Base-by-base conservation (phyloP, 1,140 invertebrate species). In the honey bee (Apis mellifera) region DNA sequence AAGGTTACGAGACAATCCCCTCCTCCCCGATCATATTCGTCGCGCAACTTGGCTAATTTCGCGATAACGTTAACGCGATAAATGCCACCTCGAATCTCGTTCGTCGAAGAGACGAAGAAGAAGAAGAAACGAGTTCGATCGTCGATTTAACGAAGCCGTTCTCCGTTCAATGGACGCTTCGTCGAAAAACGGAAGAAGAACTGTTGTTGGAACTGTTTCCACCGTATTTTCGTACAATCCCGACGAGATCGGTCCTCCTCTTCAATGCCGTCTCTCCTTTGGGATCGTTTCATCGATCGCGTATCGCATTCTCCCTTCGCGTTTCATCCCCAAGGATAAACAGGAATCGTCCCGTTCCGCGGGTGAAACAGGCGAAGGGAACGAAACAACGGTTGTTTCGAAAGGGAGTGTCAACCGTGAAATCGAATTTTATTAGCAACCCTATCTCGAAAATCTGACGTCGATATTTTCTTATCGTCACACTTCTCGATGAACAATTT, bases 131-230 rank as follows among this genome's bases (percentile, higher is more conserved):
- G 81, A 73, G 52, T 74, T 65, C 57, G 73, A 85, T 78, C 79
- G 66, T 79, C 76, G 68, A 76, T 86, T 86, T 86, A 86, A 83
- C 85, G 74, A 86, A 86, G 84, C 85, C 65, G 26, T 32, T 65
- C 72, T 54, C 32, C 64, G 79, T 86, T 85, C 82, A 86, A 79
- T 68, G 78, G 74, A 78, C 65, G 78, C 72, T 59, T 70, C 69
- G 64, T 32, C 26, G 26, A 32, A 32, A 32, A 32, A n/a, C n/a
- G n/a, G 1, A 32, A 32, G 26, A 32, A 26, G 2, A n/a, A n/a
- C n/a, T n/a, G n/a, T n/a, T n/a, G n/a, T n/a, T n/a, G n/a, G n/a
- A n/a, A n/a, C 26, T 26, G 26, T 26, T 26, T 26, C 26, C 26
- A 1, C 26, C 26, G 26, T 1, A 26, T 26, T 26, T 26, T 26